These are phyloP conservation scores for Parascotia fuliginaria DNA, from an alignment of 2,888 invertebrate genomes.

Conservation along the genomic window DNA sequence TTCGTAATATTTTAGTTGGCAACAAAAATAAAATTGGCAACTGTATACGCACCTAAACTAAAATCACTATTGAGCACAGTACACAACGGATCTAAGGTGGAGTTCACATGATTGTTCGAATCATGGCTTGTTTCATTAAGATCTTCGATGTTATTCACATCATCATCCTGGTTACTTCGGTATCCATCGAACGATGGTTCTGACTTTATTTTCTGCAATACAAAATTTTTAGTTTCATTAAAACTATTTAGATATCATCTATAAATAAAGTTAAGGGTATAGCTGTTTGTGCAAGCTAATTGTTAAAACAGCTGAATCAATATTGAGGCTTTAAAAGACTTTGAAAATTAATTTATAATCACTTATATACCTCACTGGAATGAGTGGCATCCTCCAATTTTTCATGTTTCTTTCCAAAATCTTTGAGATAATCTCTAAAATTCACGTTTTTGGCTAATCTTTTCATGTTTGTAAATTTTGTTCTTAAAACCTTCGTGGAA, in stretches of 20 bases:
- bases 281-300: no score
- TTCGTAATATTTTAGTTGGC: no score
- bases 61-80: conserved; percentile 61
- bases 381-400: conserved; percentile 47
- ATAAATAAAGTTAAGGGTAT: no score
- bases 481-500: conserved; percentile 60
- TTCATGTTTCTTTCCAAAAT: conserved; percentile 45
- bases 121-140: conserved; percentile 16
- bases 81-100: conserved; percentile 59
- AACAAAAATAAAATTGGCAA: no score
- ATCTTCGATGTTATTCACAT: conserved; percentile 24
- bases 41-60: conserved; percentile 51
- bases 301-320: no score
- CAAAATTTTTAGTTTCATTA: no score
- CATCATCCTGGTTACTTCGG: conserved; percentile 39
- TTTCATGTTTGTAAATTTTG: conserved; percentile 72
- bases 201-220: conserved; percentile 62
- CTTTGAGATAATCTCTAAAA: conserved; percentile 45
- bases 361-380: conserved; percentile 40
- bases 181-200: conserved; percentile 56
- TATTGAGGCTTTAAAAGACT: no score
- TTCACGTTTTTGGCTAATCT: conserved; percentile 49
- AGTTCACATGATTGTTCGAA: conserved; percentile 21
- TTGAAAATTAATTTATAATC: background rate
- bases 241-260: no score